phyloP scores from a whole-genome alignment of 1,140 invertebrate genomes.

The Zaprionus lachaisei region DNA sequence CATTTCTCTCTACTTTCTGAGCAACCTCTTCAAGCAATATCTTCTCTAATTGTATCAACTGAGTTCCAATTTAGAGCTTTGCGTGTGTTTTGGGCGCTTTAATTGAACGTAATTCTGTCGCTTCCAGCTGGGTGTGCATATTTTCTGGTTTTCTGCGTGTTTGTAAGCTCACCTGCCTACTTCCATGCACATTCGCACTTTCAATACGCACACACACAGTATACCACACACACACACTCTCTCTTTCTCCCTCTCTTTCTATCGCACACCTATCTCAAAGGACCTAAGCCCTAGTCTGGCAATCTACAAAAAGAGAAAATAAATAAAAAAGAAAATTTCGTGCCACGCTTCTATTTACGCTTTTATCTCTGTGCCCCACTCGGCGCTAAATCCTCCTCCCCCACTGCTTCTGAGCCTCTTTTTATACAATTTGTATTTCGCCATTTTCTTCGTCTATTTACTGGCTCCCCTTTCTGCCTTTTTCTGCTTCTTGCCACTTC shows the following conservation, averaged over 20 bases:
- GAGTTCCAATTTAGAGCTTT: constrained; percentile 3
- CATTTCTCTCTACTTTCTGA: not conserved
- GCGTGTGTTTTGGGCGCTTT: not conserved
- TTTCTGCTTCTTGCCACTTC: constrained; percentile 34
- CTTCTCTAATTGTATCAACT: not conserved
- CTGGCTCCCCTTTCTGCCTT: constrained; percentile 20
- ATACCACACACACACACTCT: not conserved
- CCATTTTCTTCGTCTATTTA: constrained; percentile 70
- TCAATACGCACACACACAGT: constrained; percentile 58
- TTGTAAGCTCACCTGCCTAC: constrained; percentile 42
- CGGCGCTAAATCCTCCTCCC: not conserved
- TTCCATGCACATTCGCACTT: constrained; percentile 63
- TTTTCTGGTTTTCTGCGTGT: constrained; percentile 39
- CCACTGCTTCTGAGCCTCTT: constrained; percentile 27
- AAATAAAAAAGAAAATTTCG: constrained; percentile 60
- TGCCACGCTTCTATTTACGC: constrained; percentile 78
- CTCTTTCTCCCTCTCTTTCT: not conserved
- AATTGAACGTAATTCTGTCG: not conserved
- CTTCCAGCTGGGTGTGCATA: constrained; percentile 27
- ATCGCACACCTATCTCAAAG: constrained; percentile 32
- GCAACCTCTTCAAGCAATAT: not conserved
- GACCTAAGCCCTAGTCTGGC: constrained; percentile 35
- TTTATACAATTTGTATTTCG: constrained; percentile 80
- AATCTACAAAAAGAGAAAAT: constrained; percentile 39
- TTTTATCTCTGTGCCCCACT: constrained; percentile 73